phyloP scores from a whole-genome alignment of 2,888 invertebrate genomes.

The Drosophila conformis region DNA sequence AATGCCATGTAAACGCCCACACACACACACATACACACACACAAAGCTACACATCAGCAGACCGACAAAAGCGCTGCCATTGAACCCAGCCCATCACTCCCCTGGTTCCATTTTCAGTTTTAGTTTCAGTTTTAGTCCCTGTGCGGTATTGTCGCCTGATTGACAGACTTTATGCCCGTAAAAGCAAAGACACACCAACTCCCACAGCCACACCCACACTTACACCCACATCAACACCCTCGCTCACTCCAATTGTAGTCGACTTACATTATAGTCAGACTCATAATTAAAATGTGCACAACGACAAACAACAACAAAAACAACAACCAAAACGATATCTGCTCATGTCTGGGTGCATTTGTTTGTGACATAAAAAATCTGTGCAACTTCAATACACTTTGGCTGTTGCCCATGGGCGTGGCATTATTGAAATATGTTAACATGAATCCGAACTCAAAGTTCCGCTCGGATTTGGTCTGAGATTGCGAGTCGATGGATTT shows the following conservation, averaged over 20 bases:
- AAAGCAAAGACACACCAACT: conserved; percentile 22
- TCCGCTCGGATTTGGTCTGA: conserved; percentile 10
- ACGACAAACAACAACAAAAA: conserved; percentile 10
- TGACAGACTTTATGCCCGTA: conserved; percentile 54
- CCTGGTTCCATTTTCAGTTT: conserved; percentile 17
- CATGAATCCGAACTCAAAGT: conserved; percentile 16
- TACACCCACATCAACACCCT: conserved; percentile 10
- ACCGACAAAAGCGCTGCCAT: conserved; percentile 24
- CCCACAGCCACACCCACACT: not conserved
- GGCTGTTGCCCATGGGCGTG: conserved; percentile 25
- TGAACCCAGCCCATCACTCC: conserved; percentile 18
- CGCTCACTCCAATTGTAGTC: conserved; percentile 8
- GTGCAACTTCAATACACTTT: conserved; percentile 31
- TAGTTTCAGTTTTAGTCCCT: conserved; percentile 32
- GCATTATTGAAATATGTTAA: conserved; percentile 15
- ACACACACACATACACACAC: not conserved
- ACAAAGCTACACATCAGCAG: not conserved
- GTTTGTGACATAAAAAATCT: conserved; percentile 27
- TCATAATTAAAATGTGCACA: conserved; percentile 65
- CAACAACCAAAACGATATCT: not conserved
- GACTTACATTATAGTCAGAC: conserved; percentile 43
- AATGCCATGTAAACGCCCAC: conserved; percentile 19
- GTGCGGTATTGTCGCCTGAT: conserved; percentile 58
- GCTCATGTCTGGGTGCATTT: conserved; percentile 33
- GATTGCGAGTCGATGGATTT: conserved; percentile 23